Conservation (phyloP, 2,797 vertebrate species). For the Typhlichthys subterraneus region DNA sequence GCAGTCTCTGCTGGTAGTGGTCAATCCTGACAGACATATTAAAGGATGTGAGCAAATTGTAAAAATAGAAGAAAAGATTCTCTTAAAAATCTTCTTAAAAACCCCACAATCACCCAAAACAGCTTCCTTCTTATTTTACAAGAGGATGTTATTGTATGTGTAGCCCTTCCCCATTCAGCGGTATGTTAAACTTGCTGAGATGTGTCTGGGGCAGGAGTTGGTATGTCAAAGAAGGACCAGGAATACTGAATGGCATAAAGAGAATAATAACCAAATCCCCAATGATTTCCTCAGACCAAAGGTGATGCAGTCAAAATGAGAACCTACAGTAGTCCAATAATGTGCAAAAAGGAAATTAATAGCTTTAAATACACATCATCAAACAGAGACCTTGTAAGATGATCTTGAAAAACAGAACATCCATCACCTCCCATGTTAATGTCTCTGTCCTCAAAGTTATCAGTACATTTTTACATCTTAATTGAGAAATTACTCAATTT, state of each 20-base stretch:
- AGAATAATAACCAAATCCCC: constrained; percentile 36
- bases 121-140: constrained; percentile 35
- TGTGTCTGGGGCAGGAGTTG: constrained; percentile 22
- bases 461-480: constrained; percentile 8
- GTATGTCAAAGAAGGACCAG: constrained; percentile 40
- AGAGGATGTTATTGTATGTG: constrained; percentile 37
- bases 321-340: neutral
- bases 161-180: constrained; percentile 23
- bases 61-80: constrained; percentile 13
- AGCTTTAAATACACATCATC: constrained; percentile 36
- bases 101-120: constrained; percentile 27
- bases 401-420: constrained; percentile 11
- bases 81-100: constrained; percentile 39
- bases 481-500: constrained; percentile 23
- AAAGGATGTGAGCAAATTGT: constrained; percentile 1
- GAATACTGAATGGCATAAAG: constrained; percentile 46
- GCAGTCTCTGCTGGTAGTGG: constrained; percentile 94
- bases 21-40: constrained; percentile 82
- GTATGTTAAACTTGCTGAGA: constrained; percentile 19
- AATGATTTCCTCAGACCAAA: constrained; percentile 37
- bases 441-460: constrained; percentile 6
- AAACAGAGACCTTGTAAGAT: constrained; percentile 7
- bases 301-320: constrained; percentile 39
- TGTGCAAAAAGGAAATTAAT: constrained; percentile 43
- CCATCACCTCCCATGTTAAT: constrained; percentile 2